phyloP scores from a whole-genome alignment of 2,888 invertebrate genomes.

The Drosophila atripex region DNA sequence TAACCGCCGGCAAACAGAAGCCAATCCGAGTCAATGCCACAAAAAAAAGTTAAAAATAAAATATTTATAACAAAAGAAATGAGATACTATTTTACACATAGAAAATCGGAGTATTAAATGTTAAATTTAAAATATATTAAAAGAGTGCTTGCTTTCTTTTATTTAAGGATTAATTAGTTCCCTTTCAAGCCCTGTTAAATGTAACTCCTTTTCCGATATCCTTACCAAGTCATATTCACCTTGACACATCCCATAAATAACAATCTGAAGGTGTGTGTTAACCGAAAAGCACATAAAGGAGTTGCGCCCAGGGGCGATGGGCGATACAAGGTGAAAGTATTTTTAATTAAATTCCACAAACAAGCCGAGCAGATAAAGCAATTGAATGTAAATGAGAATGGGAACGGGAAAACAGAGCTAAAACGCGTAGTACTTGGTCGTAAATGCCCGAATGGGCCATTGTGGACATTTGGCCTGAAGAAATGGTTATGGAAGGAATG shows the following conservation, averaged over 20 bases:
- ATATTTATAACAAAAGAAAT: neutral
- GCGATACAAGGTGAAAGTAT: conserved; percentile 22
- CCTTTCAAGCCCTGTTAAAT: too few species aligned
- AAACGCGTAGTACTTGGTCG: conserved; percentile 51
- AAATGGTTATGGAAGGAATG: conserved; percentile 67
- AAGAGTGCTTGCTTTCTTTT: neutral
- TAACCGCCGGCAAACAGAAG: neutral
- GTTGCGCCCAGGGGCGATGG: conserved; percentile 3
- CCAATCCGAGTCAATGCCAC: neutral
- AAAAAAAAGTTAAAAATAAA: neutral
- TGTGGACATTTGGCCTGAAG: conserved; percentile 57
- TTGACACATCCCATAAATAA: neutral
- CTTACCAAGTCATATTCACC: neutral
- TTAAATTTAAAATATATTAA: neutral
- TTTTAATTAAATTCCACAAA: conserved; percentile 42
- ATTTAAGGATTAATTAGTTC: too few species aligned
- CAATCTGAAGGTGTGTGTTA: neutral
- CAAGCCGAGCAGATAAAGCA: conserved; percentile 28
- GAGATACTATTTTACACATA: conserved; percentile 1
- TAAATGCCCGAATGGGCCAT: conserved; percentile 63
- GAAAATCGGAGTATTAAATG: neutral
- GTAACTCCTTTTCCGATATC: neutral
- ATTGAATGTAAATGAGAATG: conserved; percentile 28
- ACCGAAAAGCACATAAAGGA: neutral
- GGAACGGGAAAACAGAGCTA: conserved; percentile 1